Evolutionary conservation across 2,888 invertebrate species (phyloP), one percentile per base, ranked within the genome.

Genomic region (Siphonodentalium dalli): DNA sequence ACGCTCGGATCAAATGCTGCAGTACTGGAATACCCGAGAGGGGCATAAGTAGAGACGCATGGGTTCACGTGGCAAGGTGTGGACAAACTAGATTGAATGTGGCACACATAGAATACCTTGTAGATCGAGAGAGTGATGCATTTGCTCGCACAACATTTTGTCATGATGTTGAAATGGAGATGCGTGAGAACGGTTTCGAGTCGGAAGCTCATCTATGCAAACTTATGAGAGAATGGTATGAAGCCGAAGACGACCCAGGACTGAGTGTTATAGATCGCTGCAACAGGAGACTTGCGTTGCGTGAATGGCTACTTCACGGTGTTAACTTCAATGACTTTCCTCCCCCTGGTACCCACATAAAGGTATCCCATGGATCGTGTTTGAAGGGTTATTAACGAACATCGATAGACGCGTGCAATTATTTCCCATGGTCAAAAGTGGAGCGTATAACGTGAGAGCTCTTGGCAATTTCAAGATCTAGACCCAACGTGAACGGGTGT

Each of bases 301-400:
- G 52, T 15, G 24, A 47, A 11, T 59, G 54, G 52, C 28, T 59
- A 6, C 28, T 47, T 4, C 21, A 50, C 1, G 48, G 34, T 28
- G 54, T 59, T 1, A 46, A 54, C n/a, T 48, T 59, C 28, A 15
- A 37, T 33, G 13, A 27, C 6, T 59, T 59, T 48, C 59, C 59
- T 28, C 51, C 48, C 4, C 34, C 40, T 33, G 53, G 53, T 6
- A 46, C 45, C 6, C 44, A 60, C 39, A n/a, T 9, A 34, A 6
- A 6, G 34, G 34, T 4, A 9, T 34, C 5, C 34, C 9, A n/a
- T 3, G 18, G 6, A 34, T 34, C 5, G 18, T 34, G 9, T 34
- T 34, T 34, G 5, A 34, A 34, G 34, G 34, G 9, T 6, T 34
- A 6, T 20, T 34, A 6, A 34, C 34, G 5, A 34, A 34, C 40